Conservation (phyloP, 2,797 vertebrate genomes). For the Microctenopoma lineatum region DNA sequence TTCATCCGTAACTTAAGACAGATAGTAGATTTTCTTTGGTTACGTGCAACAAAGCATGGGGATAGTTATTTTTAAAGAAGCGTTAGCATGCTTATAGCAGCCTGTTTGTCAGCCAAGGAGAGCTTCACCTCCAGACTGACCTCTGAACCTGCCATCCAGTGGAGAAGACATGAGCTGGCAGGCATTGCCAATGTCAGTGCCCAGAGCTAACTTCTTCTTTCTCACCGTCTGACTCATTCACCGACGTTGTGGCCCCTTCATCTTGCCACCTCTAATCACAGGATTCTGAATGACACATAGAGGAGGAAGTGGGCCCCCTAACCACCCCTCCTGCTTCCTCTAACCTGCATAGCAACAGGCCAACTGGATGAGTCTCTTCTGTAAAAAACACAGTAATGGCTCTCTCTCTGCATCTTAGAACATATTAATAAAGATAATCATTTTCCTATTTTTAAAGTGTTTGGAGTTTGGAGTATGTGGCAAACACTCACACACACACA, state of each 20-base stretch:
- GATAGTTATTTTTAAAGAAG: conserved; percentile 20
- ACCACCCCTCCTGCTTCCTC: conserved; percentile 55
- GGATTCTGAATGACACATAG: conserved; percentile 82
- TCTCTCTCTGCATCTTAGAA: conserved; percentile 32
- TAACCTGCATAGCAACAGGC: conserved; percentile 79
- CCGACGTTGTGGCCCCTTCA: conserved; percentile 76
- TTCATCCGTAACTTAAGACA: conserved; percentile 29
- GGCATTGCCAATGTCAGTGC: conserved; percentile 78
- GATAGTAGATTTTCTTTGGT: conserved; percentile 6
- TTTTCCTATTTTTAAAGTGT: conserved; percentile 15
- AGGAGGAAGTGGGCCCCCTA: conserved; percentile 74
- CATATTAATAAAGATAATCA: background rate
- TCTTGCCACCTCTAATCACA: conserved; percentile 80
- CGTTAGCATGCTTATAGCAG: conserved; percentile 48
- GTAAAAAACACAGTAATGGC: conserved; percentile 44
- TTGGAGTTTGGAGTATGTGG: conserved; percentile 5
- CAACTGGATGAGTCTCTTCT: conserved; percentile 37
- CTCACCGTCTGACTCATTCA: conserved; percentile 76
- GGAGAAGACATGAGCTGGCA: conserved; percentile 84
- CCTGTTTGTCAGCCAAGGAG: conserved; percentile 81
- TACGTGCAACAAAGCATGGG: background rate
- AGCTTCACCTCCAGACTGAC: conserved; percentile 82
- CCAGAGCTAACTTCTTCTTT: conserved; percentile 78
- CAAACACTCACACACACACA: background rate
- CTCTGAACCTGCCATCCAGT: conserved; percentile 81